These are phyloP conservation scores for Scarus forsteni DNA, from an alignment of 2,797 vertebrate genomes.

Conservation along the genomic window DNA sequence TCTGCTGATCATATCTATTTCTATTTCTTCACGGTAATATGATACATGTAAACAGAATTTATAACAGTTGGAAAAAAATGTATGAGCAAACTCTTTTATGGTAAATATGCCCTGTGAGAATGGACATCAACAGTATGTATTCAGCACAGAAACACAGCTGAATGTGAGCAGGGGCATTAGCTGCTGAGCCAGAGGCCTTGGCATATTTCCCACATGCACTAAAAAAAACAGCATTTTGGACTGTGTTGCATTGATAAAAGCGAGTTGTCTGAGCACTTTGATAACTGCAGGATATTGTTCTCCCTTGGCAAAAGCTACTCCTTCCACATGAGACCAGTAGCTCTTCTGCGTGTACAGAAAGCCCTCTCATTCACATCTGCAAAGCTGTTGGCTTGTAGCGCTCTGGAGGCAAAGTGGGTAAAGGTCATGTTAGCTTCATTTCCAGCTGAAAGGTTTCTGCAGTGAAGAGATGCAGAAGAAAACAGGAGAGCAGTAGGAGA, in stretches of 20 bases:
- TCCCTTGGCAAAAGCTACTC: slow-evolving; percentile 67
- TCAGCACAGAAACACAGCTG: slow-evolving; percentile 18
- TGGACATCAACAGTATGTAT: slow-evolving; percentile 11
- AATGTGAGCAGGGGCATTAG: slow-evolving; percentile 47
- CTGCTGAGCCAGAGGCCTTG: slow-evolving; percentile 63
- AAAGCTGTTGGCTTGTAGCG: slow-evolving; percentile 43
- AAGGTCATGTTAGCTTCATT: slow-evolving; percentile 61
- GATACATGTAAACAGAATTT: neutral
- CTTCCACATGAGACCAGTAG: slow-evolving; percentile 58
- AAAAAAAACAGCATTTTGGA: slow-evolving; percentile 42
- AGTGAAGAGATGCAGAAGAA: slow-evolving; percentile 15
- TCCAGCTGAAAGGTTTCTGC: slow-evolving; percentile 33
- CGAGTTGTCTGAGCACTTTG: slow-evolving; percentile 63
- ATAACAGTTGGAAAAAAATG: neutral
- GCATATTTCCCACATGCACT: slow-evolving; percentile 54
- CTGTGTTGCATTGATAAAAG: slow-evolving; percentile 45
- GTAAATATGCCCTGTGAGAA: slow-evolving; percentile 33
- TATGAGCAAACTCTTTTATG: neutral
- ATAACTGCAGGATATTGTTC: slow-evolving; percentile 71
- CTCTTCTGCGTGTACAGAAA: slow-evolving; percentile 48
- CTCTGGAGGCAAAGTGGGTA: slow-evolving; percentile 38
- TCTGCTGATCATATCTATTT: too few relatives aligned
- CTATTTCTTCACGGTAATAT: too few relatives aligned
- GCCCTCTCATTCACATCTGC: slow-evolving; percentile 42
- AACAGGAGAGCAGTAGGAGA: slow-evolving; percentile 13